Conservation (phyloP, 2,888 invertebrate species). For the Tetragonisca angustula region DNA sequence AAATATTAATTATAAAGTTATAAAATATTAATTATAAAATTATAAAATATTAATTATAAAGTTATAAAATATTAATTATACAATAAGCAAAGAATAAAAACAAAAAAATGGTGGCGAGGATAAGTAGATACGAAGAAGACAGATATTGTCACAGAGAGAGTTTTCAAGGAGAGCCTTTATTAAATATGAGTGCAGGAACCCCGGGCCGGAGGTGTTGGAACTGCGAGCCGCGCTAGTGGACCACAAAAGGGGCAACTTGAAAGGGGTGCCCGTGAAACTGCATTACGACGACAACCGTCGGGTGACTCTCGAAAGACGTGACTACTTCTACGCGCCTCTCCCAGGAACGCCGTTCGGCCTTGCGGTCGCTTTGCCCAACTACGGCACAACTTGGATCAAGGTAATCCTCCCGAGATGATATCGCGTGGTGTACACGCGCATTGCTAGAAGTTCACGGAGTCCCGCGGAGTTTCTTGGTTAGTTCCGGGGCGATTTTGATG, state of each 20-base stretch:
- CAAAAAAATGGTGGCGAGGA: background rate
- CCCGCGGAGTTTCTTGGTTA: conserved; percentile 10
- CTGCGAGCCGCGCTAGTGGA: conserved; percentile 90
- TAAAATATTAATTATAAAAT: too few relatives aligned
- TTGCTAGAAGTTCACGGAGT: conserved; percentile 35
- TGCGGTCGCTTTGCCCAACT: conserved; percentile 93
- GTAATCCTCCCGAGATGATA: conserved; percentile 62
- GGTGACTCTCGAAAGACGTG: conserved; percentile 91
- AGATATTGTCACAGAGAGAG: conserved; percentile 21
- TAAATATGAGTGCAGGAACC: conserved; percentile 71
- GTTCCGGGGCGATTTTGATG: conserved; percentile 13
- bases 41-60: too few relatives aligned
- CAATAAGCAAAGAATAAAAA: background rate
- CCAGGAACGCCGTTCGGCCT: conserved; percentile 94
- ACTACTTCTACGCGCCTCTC: conserved; percentile 93
- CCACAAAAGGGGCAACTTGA: conserved; percentile 88
- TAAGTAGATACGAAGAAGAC: background rate
- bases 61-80: too few relatives aligned
- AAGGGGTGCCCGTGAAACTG: conserved; percentile 89
- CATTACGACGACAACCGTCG: conserved; percentile 95
- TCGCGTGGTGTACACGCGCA: conserved; percentile 15
- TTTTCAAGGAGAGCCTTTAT: conserved; percentile 18
- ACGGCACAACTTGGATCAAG: conserved; percentile 90
- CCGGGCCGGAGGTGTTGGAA: conserved; percentile 79
- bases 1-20: too few relatives aligned